Evolutionary conservation across 2,888 invertebrate species (phyloP), one percentile per base, ranked within the genome.

Genomic region (Cerceris rybyensis): DNA sequence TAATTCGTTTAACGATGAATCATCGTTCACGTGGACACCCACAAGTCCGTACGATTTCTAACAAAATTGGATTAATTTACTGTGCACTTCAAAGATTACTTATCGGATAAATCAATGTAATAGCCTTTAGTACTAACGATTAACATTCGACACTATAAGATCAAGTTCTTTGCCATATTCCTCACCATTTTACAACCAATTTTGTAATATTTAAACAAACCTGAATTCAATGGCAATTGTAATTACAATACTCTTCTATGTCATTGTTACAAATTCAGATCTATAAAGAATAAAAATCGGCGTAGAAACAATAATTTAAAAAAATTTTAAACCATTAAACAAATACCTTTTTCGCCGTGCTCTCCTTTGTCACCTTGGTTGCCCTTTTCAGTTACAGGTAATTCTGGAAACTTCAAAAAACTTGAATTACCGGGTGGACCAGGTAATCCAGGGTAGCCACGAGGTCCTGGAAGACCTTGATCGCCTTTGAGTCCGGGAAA

Each of bases 401-500:
- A 61, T 0, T 68, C 77, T 6, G 13, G 17, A 11, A 81, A 58
- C 41, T 61, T 55, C 39, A 80, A 65, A 74, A 78, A 58, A 89
- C 91, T 55, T 87, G 84, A 14, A 78, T 86, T 67, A 14, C 90
- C 91, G 2, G 87, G 87, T 28, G 78, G 65, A 17, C 92, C 91
- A 0, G 89, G 86, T 11, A 82, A 70, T 28, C 92, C 92, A 0
- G 91, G 78, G 60, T 75, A 64, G n/a, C 87, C 86, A 43, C 78
- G 83, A 42, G 81, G 73, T 50, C 88, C 87, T 43, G 77, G 72
- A 52, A 72, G 61, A 9, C 83, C 84, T 54, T 79, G 76, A 17
- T 87, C 86, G 13, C 86, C 93, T 55, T 91, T 89, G 6, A 86
- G 70, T 7, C 93, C 92, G n/a, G 89, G 87, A 54, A 89, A 86